A percentile compares a stretch with the other conserved stretches of the same genome.
phyloP scores from a whole-genome alignment of 1,140 invertebrate species.

The Zaprionus ghesquierei region DNA sequence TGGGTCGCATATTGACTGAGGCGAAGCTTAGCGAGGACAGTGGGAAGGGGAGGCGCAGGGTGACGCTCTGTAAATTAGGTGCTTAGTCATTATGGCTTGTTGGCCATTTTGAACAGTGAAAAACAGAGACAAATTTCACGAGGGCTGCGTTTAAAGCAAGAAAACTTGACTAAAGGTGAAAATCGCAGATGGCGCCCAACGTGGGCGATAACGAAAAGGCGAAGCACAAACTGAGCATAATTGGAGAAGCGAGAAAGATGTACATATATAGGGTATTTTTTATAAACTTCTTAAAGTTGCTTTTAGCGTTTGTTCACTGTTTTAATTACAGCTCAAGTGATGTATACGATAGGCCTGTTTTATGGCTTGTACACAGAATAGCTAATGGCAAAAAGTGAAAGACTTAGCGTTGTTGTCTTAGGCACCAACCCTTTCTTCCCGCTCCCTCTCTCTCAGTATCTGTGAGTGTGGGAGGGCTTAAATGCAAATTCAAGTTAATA shows the following conservation, averaged over 20 bases:
- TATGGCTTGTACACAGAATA: slow-evolving; percentile 2
- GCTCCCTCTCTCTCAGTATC: slow-evolving; percentile 15
- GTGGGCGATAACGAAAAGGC: neutral
- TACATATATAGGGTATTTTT: neutral
- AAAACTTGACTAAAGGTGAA: neutral
- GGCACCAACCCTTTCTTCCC: slow-evolving; percentile 16
- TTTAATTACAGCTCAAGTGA: slow-evolving; percentile 12
- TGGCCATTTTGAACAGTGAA: slow-evolving; percentile 24
- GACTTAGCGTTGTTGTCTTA: slow-evolving; percentile 41
- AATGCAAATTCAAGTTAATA: slow-evolving; percentile 74
- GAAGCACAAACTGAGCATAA: neutral
- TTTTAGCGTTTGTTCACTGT: neutral
- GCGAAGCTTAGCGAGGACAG: slow-evolving; percentile 11
- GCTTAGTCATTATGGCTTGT: slow-evolving; percentile 47
- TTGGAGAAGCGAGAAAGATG: neutral
- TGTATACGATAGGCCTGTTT: slow-evolving; percentile 4
- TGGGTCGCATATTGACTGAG: slow-evolving; percentile 35
- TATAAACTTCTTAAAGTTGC: neutral
- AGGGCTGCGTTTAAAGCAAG: neutral
- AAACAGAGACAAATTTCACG: slow-evolving; percentile 6
- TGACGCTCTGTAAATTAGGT: slow-evolving; percentile 42
- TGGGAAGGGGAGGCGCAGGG: neutral
- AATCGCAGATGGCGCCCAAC: neutral
- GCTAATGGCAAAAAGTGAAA: neutral
- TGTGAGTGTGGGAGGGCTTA: slow-evolving; percentile 31